Base-by-base conservation (phyloP, 2,888 invertebrate species). In the Agrochola macilenta region DNA sequence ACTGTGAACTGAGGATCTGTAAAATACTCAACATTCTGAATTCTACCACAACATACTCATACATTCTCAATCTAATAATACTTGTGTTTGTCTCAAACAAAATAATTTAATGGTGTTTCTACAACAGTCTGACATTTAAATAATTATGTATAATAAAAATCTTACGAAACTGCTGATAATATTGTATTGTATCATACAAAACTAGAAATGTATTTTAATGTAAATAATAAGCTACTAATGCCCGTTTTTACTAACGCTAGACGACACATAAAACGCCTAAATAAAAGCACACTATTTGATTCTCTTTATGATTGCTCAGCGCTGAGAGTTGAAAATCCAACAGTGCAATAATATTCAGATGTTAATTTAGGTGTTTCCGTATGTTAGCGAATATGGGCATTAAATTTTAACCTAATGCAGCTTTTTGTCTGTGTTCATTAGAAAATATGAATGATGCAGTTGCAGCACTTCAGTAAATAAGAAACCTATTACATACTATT, bases 1-100 rank as follows among this genome's bases (percentile, higher is more conserved):
- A 87, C 93, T 97, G 86, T 97, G 92, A 97, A 82, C 71, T n/a
- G 61, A 63, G 64, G 72, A 76, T 60, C 11, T 46, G 20, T 35
- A 35, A 20, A 74, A 82, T 82, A 82, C 66, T 78, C 79, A 72
- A 80, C 68, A 73, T 35, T 54, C 54, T 74, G 52, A 65, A 73
- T 35, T 54, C 54, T 74, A 49, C 74, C 71, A 63, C 75, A 71
- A 75, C 49, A 35, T 76, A 83, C 72, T 87, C 65, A 60, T 66
- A 68, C 71, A 87, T 80, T 86, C 83, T 87, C 76, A 49, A 77
- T 43, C n/a, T 69, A 63, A 23, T 30, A 57, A 35, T 60, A 57
- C 30, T 57, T 35, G 61, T 79, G 35, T 65, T 61, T 43, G 63
- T 69, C 82, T 71, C 71, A 39, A 81, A 81, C 71, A 39, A 81